Percentiles rank a stretch among this genome's conserved stretches.
These are phyloP conservation scores for Psittacula derbiana DNA, from an alignment of 2,797 vertebrate genomes.

Conservation along the genomic window DNA sequence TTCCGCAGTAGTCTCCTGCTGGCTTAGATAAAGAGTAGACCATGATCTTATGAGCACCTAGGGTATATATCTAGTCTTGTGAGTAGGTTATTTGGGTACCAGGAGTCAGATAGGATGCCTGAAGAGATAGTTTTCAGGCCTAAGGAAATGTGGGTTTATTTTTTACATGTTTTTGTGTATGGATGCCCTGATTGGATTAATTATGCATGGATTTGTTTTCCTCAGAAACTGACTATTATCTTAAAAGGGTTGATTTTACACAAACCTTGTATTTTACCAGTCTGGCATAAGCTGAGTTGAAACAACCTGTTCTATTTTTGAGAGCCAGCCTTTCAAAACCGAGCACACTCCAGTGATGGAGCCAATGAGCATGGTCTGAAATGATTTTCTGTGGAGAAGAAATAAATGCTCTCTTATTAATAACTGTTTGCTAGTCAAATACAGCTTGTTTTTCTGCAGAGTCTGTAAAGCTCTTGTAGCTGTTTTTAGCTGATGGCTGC, in stretches of 20 bases:
- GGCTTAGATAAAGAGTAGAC: background rate
- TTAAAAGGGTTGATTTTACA: background rate
- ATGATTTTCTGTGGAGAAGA: background rate
- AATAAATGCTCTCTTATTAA: background rate
- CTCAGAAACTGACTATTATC: background rate
- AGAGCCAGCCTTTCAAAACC: background rate
- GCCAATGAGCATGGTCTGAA: background rate
- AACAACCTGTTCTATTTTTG: background rate
- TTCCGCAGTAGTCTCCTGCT: background rate
- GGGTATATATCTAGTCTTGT: background rate
- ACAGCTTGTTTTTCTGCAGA: background rate
- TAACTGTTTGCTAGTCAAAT: background rate
- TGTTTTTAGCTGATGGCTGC: constrained; percentile 26
- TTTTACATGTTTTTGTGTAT: background rate
- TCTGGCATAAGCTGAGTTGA: background rate
- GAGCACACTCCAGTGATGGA: background rate
- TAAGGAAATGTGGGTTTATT: background rate
- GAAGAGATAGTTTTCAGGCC: background rate
- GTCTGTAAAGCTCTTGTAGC: background rate
- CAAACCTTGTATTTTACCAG: background rate
- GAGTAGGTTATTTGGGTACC: background rate
- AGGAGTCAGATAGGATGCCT: background rate
- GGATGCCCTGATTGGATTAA: background rate
- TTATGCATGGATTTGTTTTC: background rate
- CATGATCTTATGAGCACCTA: background rate